Conservation (phyloP, 2,888 invertebrate species). For the Synergus laeviventris region DNA sequence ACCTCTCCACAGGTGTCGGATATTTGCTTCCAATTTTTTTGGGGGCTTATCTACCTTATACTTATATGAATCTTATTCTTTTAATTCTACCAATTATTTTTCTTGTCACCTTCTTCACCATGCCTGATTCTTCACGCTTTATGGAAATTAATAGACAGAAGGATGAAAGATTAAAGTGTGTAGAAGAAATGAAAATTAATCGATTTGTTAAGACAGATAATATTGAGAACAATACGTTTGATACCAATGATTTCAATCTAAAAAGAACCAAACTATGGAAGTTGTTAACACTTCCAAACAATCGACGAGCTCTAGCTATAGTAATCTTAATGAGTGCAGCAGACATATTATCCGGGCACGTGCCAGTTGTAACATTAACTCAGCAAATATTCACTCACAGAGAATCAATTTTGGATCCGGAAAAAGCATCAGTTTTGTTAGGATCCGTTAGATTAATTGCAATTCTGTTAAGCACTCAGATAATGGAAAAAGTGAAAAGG, state of each 20-base stretch:
- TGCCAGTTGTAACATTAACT: constrained; percentile 79
- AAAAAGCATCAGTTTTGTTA: constrained; percentile 78
- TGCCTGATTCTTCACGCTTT: constrained; percentile 77
- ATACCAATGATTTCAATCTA: not conserved
- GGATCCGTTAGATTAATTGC: constrained; percentile 79
- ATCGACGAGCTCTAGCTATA: not conserved
- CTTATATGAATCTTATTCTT: constrained; percentile 77
- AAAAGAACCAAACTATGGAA: not conserved
- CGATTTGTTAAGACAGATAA: not conserved
- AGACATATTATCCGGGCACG: constrained; percentile 78
- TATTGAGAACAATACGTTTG: not conserved
- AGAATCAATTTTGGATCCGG: constrained; percentile 76
- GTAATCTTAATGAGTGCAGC: not conserved
- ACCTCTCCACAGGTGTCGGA: constrained; percentile 76
- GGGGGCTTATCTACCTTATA: constrained; percentile 77
- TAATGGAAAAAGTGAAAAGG: constrained; percentile 78
- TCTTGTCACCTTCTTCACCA: constrained; percentile 78
- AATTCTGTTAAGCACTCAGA: constrained; percentile 78
- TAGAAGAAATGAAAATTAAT: not conserved
- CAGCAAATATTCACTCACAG: constrained; percentile 81
- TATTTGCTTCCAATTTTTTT: constrained; percentile 69
- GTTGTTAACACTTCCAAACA: not conserved
- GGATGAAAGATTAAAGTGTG: not conserved
- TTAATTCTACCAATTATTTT: constrained; percentile 79
- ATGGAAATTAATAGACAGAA: not conserved